Evolutionary conservation across 2,797 vertebrate species (phyloP), one percentile per base, ranked within the genome.

Genomic region (Phataginus tetradactyla): DNA sequence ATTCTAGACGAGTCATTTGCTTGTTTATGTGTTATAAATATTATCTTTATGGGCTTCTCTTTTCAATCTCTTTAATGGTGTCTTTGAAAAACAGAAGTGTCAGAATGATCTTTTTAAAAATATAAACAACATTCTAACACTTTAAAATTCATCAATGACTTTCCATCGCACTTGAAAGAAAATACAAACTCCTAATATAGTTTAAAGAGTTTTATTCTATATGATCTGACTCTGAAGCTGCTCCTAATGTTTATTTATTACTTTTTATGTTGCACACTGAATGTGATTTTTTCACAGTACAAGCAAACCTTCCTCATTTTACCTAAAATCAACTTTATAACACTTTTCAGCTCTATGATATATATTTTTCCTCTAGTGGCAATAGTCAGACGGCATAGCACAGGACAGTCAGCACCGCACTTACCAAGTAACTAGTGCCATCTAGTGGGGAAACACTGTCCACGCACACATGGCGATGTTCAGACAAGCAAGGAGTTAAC

Each of bases 81-180:
- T 79, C 51, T 85, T 42, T 88, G 34, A 92, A 95, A 95, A 69
- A 63, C 0, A 79, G 32, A 80, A 7, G 9, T 34, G 3, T 39
- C 68, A 39, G 29, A 80, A 90, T 20, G 45, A 86, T 37, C 45
- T 74, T 86, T 69, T 80, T 11, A 86, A 75, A 95, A 91, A 85
- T 7, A 57, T 59, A 96, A 77, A n/a, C 42, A 75, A 88, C 10
- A 90, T 37, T 12, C n/a, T 53, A 57, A 72, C 4, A 68, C 5
- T 64, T 85, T 96, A 83, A 74, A 87, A 86, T 77, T 79, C 14
- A 74, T 61, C 49, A 80, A 17, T 53, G 78, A 39, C 39, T 91
- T 92, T 81, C 66, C 18, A 61, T 0, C 66, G 57, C 1, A 91
- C n/a, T 71, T 83, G 25, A 20, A 86, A 85, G 32, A 39, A 92